Evolutionary conservation across 2,888 invertebrate genomes (phyloP), one percentile per base, ranked within the genome.

Genomic region (Meteorus cinctellus): DNA sequence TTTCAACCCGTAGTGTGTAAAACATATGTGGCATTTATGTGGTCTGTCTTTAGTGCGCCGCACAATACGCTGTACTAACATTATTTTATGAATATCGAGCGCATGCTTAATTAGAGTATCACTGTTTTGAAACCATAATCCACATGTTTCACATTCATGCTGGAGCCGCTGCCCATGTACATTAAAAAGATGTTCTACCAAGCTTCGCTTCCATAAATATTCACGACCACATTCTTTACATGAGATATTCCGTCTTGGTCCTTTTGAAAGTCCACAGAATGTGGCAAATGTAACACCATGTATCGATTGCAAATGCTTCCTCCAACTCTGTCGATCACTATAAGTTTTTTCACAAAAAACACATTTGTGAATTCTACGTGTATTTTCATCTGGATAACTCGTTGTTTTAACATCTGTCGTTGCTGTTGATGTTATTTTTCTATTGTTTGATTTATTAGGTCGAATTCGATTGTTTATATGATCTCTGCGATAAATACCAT

Each of bases 101-200:
- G 48, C 24, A 67, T 79, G 79, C 6, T 29, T 29, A 14, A 70
- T 48, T 6, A 80, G 14, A 36, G n/a, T 16, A 12, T 19, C 34
- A 14, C 71, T 55, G 41, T 69, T 29, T 2, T 29, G 10, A 45
- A 72, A 80, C 3, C 10, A 4, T n/a, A 45, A 16, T 16, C 59
- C 74, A 70, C 80, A 80, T 0, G 48, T 31, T 29, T 72, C 71
- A 68, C 72, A 72, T 34, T 63, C 41, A 48, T 48, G 63, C 6
- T 41, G 72, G n/a, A 63, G 63, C n/a, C 12, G 19, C 31, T 29
- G 62, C 10, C 45, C 45, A 65, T 72, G 72, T 14, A 48, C 29
- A 19, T 10, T 48, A 24, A 41, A 62, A n/a, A 62, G 41, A 63
- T 72, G 72, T n/a, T 31, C n/a, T 19, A 48, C 5, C 29, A 63